Percentiles rank a stretch among this genome's conserved stretches.
Conservation (phyloP, 1,140 invertebrate species). For the Brevipalpus yothersi region DNA sequence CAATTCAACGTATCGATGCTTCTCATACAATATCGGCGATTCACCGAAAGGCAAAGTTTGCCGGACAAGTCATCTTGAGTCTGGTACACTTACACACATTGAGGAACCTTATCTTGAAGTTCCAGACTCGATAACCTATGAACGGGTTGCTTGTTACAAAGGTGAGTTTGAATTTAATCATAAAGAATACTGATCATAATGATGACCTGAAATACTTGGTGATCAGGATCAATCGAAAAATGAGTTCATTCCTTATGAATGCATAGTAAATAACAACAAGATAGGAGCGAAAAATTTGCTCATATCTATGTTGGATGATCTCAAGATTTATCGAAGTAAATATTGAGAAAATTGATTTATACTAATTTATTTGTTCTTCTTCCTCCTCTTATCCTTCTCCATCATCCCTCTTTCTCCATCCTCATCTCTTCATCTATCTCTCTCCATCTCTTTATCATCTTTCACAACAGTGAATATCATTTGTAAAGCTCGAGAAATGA, state of each 20-base stretch:
- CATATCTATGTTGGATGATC: too few relatives aligned
- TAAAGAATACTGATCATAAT: not conserved
- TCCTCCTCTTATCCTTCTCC: too few relatives aligned
- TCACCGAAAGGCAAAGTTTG: conserved; percentile 67
- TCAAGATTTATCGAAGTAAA: too few relatives aligned
- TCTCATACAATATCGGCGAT: conserved; percentile 76
- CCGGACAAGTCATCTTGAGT: conserved; percentile 67
- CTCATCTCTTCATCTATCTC: not conserved
- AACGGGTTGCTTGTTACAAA: conserved; percentile 77
- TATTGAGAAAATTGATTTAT: too few relatives aligned
- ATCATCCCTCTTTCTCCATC: not conserved
- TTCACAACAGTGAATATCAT: conserved; percentile 13
- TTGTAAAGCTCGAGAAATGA: conserved; percentile 64
- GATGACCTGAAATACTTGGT: too few relatives aligned
- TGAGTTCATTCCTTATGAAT: too few relatives aligned
- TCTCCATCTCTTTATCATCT: not conserved
- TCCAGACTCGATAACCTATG: conserved; percentile 55
- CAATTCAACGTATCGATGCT: conserved; percentile 56
- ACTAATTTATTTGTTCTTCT: too few relatives aligned
- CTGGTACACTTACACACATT: conserved; percentile 55
- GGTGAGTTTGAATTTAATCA: conserved; percentile 9
- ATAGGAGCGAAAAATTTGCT: too few relatives aligned
- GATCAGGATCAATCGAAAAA: too few relatives aligned
- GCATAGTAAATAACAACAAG: too few relatives aligned
- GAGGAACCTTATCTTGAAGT: conserved; percentile 69